These are phyloP conservation scores for Trichogramma pretiosum DNA, from an alignment of 1,140 invertebrate genomes.

Conservation along the genomic window DNA sequence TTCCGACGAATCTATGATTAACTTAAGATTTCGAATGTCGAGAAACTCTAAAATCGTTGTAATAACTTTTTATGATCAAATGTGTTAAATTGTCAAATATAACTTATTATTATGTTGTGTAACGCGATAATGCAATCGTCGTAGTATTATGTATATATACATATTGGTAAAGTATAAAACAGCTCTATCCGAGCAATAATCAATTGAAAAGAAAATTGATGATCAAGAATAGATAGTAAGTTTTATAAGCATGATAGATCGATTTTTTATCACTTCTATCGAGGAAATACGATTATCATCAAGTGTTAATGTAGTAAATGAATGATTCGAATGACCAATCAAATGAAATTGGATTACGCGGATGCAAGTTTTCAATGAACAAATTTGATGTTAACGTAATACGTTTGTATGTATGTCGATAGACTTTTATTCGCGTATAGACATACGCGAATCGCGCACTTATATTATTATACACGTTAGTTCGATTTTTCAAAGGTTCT, in stretches of 20 bases:
- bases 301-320: neutral
- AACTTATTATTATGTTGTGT: no score
- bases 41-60: no score
- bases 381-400: constrained; percentile 11
- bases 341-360: constrained; percentile 7
- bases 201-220: no score
- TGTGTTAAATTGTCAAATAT: no score
- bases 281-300: neutral
- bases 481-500: constrained; percentile 12
- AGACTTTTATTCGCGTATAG: constrained; percentile 6
- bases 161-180: no score
- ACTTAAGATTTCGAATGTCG: neutral
- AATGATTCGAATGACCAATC: no score
- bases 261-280: neutral
- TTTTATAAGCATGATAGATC: no score
- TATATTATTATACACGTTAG: constrained; percentile 15
- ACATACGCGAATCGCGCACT: constrained; percentile 6
- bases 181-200: no score
- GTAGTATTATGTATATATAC: no score
- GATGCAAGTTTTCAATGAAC: constrained; percentile 7
- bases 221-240: no score
- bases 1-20: neutral
- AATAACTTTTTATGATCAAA: no score
- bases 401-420: constrained; percentile 8
- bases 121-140: no score